Conservation (phyloP, 2,888 invertebrate species). For the Himalopsyche tibetana region DNA sequence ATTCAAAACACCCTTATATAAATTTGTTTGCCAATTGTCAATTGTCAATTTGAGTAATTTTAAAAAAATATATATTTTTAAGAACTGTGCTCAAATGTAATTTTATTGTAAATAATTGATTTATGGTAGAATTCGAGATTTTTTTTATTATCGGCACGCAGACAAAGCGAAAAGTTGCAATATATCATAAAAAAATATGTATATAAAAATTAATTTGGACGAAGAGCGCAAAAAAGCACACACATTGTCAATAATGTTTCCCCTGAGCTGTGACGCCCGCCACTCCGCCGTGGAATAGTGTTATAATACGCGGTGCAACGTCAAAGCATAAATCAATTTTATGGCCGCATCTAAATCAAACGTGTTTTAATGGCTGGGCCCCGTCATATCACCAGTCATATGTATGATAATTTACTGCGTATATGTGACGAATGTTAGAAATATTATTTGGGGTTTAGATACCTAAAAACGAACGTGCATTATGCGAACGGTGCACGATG, state of each 20-base stretch:
- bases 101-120: not conserved
- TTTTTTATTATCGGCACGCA: not conserved
- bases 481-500: slow-evolving; percentile 18
- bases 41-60: too few species aligned
- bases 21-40: too few species aligned
- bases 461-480: slow-evolving; percentile 45
- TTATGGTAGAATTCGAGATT: not conserved
- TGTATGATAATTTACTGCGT: slow-evolving; percentile 79
- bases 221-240: slow-evolving; percentile 2
- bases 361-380: slow-evolving; percentile 79
- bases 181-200: not conserved
- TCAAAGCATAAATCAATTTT: slow-evolving; percentile 79
- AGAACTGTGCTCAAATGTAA: too few species aligned
- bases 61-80: too few species aligned
- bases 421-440: slow-evolving; percentile 80
- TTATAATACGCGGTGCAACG: slow-evolving; percentile 69
- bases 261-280: slow-evolving; percentile 51
- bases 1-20: too few species aligned
- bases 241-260: slow-evolving; percentile 54
- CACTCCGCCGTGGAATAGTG: slow-evolving; percentile 57
- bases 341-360: slow-evolving; percentile 80
- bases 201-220: slow-evolving; percentile 4
- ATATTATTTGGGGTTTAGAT: slow-evolving; percentile 68
- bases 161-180: too few species aligned
- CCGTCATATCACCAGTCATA: slow-evolving; percentile 78